A percentile compares a stretch with the other conserved stretches of the same genome.
Evolutionary conservation across 2,888 invertebrate species (phyloP).

Genomic region (Lithophane leautieri): DNA sequence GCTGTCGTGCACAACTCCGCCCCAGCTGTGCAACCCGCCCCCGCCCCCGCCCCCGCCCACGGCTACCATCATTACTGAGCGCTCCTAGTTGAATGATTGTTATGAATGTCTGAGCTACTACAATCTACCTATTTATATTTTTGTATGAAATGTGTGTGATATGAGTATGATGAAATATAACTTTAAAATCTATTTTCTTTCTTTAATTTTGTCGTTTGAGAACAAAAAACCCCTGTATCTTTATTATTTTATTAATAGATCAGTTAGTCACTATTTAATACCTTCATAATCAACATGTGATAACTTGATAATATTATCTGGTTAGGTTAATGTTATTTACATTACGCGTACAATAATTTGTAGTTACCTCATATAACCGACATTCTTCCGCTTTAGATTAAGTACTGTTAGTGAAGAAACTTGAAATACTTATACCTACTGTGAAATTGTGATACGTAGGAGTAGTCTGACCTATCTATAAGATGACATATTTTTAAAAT

Average conservation of each 20-base stretch:
- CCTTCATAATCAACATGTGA: too few species aligned
- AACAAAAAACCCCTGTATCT: neutral
- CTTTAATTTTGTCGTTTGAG: slow-evolving; percentile 20
- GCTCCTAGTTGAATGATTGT: slow-evolving; percentile 22
- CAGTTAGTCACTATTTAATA: neutral
- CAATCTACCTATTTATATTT: slow-evolving; percentile 72
- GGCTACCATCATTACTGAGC: slow-evolving; percentile 77
- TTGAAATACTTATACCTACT: neutral
- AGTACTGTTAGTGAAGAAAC: neutral
- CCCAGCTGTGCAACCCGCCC: slow-evolving; percentile 81
- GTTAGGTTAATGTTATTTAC: neutral
- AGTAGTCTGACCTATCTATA: neutral
- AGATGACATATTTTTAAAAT: neutral
- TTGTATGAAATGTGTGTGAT: slow-evolving; percentile 53
- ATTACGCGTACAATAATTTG: neutral
- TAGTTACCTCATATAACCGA: neutral
- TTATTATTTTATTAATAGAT: neutral
- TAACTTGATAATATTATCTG: neutral
- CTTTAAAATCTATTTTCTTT: slow-evolving; percentile 23
- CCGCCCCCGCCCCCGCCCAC: slow-evolving; percentile 76
- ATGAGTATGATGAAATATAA: slow-evolving; percentile 50
- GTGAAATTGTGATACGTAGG: neutral
- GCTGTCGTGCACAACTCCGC: slow-evolving; percentile 87
- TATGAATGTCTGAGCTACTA: slow-evolving; percentile 52
- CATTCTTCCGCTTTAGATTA: neutral